Base-by-base conservation (phyloP, 2,797 vertebrate genomes). In the Onychomys leucogaster region DNA sequence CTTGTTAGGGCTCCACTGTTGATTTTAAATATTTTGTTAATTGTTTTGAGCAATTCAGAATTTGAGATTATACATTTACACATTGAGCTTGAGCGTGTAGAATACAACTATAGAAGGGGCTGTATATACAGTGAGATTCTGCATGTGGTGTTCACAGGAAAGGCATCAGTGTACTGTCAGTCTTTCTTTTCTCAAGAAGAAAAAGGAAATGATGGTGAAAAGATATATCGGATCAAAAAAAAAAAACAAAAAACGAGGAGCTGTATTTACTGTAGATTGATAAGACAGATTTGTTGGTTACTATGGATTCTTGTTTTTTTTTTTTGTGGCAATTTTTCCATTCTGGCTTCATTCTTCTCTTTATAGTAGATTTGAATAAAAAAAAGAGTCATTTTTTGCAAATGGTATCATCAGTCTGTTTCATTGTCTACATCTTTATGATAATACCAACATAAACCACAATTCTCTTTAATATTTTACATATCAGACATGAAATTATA, bases 341-440 rank as follows among this genome's bases (percentile, higher is more conserved):
- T n/a, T 91, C 2, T 77, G 69, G 8, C 83, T 10, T 69, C 23
- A 46, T 85, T 92, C 1, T 86, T 94, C 29, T 19, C 43, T 81
- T 83, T 65, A 5, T 71, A 21, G 49, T 61, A 73, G 6, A 61
- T 76, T 55, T 91, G 19, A 95, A 41, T 37, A 5, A 65, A 71
- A 89, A 89, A 57, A 84, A 81, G 11, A 93, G 2, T 69, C 57
- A 80, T 76, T 93, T 93, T 93, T 73, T 49, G 6, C 19, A 71
- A 83, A 78, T 52, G 1, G 32, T 52, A 4, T 69, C 1, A 67
- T 69, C 86, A 89, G 41, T 59, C 34, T 83, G 65, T 71, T 87
- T 3, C 34, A 46, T 78, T 37, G 65, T 88, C 23, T 43, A 5
- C 57, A 43, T 21, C 2, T 85, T 3, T 76, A 63, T 34, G 23